Evolutionary conservation across 2,113 vertebrate species (phyloP).

Genomic region (Polypterus senegalus): DNA sequence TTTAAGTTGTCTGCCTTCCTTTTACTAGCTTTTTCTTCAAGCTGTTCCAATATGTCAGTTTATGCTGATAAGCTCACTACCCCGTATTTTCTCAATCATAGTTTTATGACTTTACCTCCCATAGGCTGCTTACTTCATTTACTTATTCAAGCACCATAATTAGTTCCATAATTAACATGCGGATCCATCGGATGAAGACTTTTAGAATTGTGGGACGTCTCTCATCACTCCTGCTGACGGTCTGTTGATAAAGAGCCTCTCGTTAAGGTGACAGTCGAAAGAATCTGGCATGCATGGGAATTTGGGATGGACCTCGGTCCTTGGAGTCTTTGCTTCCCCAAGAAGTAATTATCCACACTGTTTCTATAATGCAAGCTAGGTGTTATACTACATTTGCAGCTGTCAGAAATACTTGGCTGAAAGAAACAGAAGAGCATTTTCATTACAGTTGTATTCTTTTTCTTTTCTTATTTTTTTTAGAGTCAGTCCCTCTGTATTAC

Average conservation of each 20-base stretch:
- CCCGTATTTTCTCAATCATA: slow-evolving; percentile 55
- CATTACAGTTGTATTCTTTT: too few species aligned
- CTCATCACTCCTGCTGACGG: slow-evolving; percentile 51
- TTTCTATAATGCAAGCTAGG: slow-evolving; percentile 54
- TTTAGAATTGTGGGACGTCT: slow-evolving; percentile 44
- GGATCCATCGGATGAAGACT: slow-evolving; percentile 50
- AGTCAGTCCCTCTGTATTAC: too few species aligned
- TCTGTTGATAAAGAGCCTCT: slow-evolving; percentile 46
- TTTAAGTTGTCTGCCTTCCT: slow-evolving; percentile 51
- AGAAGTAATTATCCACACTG: slow-evolving; percentile 60
- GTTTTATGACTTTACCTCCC: slow-evolving; percentile 50
- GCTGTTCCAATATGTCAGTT: slow-evolving; percentile 48
- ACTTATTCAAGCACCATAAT: slow-evolving; percentile 62
- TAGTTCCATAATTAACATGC: slow-evolving; percentile 60
- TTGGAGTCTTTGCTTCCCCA: slow-evolving; percentile 36
- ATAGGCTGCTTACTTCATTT: slow-evolving; percentile 59
- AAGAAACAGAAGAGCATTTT: too few species aligned
- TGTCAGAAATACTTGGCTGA: slow-evolving; percentile 30
- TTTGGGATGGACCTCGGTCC: slow-evolving; percentile 35
- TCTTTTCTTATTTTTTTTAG: too few species aligned
- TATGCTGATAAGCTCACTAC: slow-evolving; percentile 50
- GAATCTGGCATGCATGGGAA: slow-evolving; percentile 29
- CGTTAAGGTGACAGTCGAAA: slow-evolving; percentile 41
- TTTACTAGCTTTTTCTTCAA: slow-evolving; percentile 42
- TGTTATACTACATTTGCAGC: slow-evolving; percentile 57